A percentile compares a stretch with the other conserved stretches of the same genome.
phyloP scores from a whole-genome alignment of 2,888 invertebrate species.

The Ptychoptera albimana region DNA sequence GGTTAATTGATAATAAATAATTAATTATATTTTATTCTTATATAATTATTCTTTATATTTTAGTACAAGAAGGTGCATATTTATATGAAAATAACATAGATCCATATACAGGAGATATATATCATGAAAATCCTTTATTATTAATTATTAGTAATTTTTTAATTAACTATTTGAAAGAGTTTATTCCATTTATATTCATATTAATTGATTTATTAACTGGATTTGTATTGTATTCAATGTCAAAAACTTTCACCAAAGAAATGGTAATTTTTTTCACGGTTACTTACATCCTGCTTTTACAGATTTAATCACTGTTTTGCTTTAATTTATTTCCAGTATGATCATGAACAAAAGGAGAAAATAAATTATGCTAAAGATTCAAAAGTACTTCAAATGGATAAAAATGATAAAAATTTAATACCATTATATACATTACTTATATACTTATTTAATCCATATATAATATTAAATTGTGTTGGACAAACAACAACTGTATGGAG shows the following conservation, averaged over 20 bases:
- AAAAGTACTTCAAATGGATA: slow-evolving; percentile 35
- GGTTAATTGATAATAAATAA: slow-evolving; percentile 26
- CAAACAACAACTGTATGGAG: slow-evolving; percentile 81
- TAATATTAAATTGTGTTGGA: slow-evolving; percentile 71
- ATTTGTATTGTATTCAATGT: slow-evolving; percentile 50
- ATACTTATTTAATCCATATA: slow-evolving; percentile 81
- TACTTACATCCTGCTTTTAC: not conserved
- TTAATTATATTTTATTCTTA: slow-evolving; percentile 5
- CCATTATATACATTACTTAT: slow-evolving; percentile 57
- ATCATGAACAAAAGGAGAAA: slow-evolving; percentile 36
- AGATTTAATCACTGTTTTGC: not conserved
- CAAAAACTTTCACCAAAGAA: slow-evolving; percentile 46
- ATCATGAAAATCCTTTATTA: slow-evolving; percentile 79
- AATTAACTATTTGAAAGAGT: slow-evolving; percentile 34
- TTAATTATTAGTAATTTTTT: slow-evolving; percentile 48
- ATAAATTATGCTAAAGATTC: slow-evolving; percentile 42
- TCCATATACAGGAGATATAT: slow-evolving; percentile 79
- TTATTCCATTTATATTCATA: slow-evolving; percentile 49
- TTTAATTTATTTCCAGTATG: slow-evolving; percentile 24
- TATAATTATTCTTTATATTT: slow-evolving; percentile 13
- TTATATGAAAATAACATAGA: slow-evolving; percentile 61
- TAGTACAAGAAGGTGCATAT: slow-evolving; percentile 76
- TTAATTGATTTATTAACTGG: slow-evolving; percentile 63
- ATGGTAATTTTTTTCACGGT: slow-evolving; percentile 14
- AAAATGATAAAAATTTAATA: slow-evolving; percentile 23